phyloP scores from a whole-genome alignment of 2,888 invertebrate species.

The Drosophila paranaensis region DNA sequence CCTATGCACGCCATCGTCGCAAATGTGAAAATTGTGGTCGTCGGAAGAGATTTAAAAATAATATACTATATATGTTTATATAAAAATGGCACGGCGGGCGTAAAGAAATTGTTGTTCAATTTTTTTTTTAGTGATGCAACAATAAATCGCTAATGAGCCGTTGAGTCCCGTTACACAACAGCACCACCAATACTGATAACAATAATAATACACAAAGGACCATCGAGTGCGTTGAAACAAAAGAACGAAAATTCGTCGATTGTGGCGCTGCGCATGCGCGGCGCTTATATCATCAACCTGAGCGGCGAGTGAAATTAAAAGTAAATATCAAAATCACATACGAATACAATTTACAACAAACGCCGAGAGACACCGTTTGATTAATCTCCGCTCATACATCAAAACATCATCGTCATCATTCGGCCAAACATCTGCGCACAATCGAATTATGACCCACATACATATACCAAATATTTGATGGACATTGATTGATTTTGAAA shows the following conservation, averaged over 20 bases:
- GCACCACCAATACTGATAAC: not conserved
- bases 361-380: constrained; percentile 51
- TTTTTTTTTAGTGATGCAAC: constrained; percentile 39
- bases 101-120: constrained; percentile 2
- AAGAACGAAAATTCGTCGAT: constrained; percentile 30
- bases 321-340: constrained; percentile 21
- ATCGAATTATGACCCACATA: constrained; percentile 61
- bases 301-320: constrained; percentile 11
- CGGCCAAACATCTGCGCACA: constrained; percentile 29
- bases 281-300: constrained; percentile 30
- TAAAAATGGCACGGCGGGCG: constrained; percentile 19
- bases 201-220: not conserved
- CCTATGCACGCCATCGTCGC: constrained; percentile 45
- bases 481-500: constrained; percentile 60
- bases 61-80: not conserved
- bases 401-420: constrained; percentile 68
- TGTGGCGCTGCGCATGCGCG: not conserved
- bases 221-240: constrained; percentile 21
- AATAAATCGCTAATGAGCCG: constrained; percentile 34
- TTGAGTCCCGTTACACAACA: constrained; percentile 37
- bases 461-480: constrained; percentile 55
- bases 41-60: constrained; percentile 37
- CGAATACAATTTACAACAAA: constrained; percentile 19
- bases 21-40: constrained; percentile 62
- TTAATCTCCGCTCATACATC: constrained; percentile 66